Base-by-base conservation (phyloP, 2,888 invertebrate genomes). In the Noctua janthina region DNA sequence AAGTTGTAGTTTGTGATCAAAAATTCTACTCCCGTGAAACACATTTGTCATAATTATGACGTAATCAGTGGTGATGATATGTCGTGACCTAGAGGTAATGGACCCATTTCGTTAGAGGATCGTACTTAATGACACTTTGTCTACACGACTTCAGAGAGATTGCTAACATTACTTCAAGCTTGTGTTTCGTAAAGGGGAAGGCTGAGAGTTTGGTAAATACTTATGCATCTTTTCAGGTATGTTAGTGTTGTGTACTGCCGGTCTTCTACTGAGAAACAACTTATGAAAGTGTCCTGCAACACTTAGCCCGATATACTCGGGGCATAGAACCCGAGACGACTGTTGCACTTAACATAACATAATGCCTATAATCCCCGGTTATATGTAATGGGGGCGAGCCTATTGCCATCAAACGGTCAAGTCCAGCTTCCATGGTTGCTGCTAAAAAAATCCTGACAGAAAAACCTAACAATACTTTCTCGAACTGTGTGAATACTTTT, bases 11-110 rank as follows among this genome's bases (percentile, higher is more conserved):
- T 69, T 59, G 10, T 39, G 79, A 23, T 29, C 46, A 39, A 23
- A 39, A 68, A 74, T 29, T 74, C 13, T n/a, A 79, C 13, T 82
- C 71, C 54, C 54, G 5, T 17, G 62, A 23, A 17, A 35, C 20
- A 35, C 43, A 72, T 85, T 35, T 39, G 15, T 80, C 59, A 71
- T 83, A 69, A 69, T 64, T 72, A 62, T 8, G 15, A 2, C 54
- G 13, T 68, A 29, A 72, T 78, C 67, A 49, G 51, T 8, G 51
- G n/a, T 62, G 51, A 68, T n/a, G 67, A 68, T 49, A 51, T 17
- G 49, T 67, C 20, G 13, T 29, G 62, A 2, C 62, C 13, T 0
- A 1, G 2, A 54, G 15, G 6, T 54, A 29, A 59, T 67, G 72
- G 29, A 29, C 2, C 17, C 10, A 39, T 71, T 67, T 46, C 23